Conservation (phyloP, 2,797 vertebrate species). For the Tapirus indicus region DNA sequence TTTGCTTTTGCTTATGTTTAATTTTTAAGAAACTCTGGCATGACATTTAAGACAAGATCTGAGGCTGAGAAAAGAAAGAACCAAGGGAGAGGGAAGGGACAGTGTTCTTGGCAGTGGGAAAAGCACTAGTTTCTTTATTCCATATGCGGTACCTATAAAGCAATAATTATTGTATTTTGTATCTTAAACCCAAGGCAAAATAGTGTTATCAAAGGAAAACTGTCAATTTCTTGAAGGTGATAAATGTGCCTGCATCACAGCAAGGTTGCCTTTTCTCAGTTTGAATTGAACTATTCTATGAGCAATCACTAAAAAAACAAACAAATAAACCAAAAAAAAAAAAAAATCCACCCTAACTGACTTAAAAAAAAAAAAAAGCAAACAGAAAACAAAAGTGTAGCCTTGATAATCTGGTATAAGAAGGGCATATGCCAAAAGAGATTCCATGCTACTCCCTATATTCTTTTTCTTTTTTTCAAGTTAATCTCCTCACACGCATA, state of each 20-base stretch:
- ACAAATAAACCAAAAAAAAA: no score
- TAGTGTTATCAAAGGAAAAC: slow-evolving; percentile 11
- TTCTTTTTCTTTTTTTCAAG: neutral
- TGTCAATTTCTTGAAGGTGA: slow-evolving; percentile 42
- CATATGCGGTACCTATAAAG: neutral
- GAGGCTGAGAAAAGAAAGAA: neutral
- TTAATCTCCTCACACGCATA: neutral
- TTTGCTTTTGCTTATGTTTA: slow-evolving; percentile 47
- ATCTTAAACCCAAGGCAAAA: slow-evolving; percentile 38
- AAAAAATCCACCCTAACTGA: neutral
- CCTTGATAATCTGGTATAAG: neutral
- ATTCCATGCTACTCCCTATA: neutral
- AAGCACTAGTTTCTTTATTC: neutral
- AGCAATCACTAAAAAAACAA: neutral
- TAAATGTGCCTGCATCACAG: neutral
- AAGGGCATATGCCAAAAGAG: neutral
- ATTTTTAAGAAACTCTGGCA: slow-evolving; percentile 48
- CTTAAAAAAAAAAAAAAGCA: neutral
- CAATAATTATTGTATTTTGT: neutral
- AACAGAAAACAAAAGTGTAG: neutral
- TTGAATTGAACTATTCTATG: neutral
- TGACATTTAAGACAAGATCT: slow-evolving; percentile 31
- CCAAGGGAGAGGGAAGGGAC: neutral
- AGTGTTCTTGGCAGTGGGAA: neutral
- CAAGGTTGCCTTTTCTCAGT: neutral